Base-by-base conservation (phyloP, 2,888 invertebrate genomes). In the Disparrhopalites patrizii region DNA sequence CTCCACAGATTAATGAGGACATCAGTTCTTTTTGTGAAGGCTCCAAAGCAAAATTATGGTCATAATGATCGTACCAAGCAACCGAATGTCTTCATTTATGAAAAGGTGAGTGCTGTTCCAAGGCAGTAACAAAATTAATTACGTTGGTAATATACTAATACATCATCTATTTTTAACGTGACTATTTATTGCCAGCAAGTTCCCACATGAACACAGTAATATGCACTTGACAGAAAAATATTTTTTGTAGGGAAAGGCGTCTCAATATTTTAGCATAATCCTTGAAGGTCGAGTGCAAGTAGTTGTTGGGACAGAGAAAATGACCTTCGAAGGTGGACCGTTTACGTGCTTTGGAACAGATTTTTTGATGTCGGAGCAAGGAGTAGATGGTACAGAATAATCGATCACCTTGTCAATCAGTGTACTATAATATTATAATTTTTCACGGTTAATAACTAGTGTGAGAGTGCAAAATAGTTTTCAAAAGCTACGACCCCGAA, bases 201-300 rank as follows among this genome's bases (percentile, higher is more conserved):
- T n/a, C n/a, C n/a, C n/a, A n/a, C n/a, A n/a, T n/a, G n/a, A n/a
- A n/a, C n/a, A n/a, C n/a, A n/a, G n/a, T n/a, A n/a, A n/a, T n/a
- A n/a, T n/a, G n/a, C n/a, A 51, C 25, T 10, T 8, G 7, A n/a
- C 7, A 47, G 10, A 23, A 23, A 8, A 15, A 23, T 52, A n/a
- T 23, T 55, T 7, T 25, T 70, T 72, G 27, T 72, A 81, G 77
- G 83, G 83, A 3, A 82, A 83, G 73, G 80, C 83, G 3, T 81
- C 89, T 67, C 96, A 99, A 81, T 95, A 90, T 81, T 99, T 98
- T 81, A 89, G 94, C 67, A 83, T 99, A 77, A 90, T 99, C 75
- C 82, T 99, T 75, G 96, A 98, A 79, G 98, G 96, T 0, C 87
- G 93, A 20, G 95, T 95, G 38, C 91, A 95, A 80, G 96, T 99